These are phyloP conservation scores for Cavia porcellus DNA, from an alignment of 2,113 vertebrate genomes.

Conservation along the genomic window DNA sequence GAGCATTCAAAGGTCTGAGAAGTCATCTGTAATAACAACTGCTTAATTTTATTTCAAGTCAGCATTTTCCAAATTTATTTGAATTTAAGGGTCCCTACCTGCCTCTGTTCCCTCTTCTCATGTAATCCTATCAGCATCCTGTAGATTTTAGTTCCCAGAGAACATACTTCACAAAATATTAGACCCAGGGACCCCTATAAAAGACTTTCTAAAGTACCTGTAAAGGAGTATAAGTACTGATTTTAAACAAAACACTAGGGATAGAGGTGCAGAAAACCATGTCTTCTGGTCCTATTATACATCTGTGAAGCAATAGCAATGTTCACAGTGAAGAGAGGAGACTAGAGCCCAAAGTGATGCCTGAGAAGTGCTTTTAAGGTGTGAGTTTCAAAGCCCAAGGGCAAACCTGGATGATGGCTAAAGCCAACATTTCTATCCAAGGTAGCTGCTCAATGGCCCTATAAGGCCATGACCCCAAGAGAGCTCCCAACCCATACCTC, in stretches of 20 bases:
- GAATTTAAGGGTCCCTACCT: not conserved
- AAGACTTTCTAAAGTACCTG: not conserved
- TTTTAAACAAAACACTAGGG: not conserved
- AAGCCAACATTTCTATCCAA: not conserved
- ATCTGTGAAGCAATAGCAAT: not conserved
- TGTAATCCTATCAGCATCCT: not conserved
- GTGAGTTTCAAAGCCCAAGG: not conserved
- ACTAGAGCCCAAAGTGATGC: not conserved
- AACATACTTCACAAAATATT: not conserved
- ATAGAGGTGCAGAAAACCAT: not conserved
- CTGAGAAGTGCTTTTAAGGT: not conserved
- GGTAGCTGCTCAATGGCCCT: not conserved
- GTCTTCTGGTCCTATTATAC: not conserved
- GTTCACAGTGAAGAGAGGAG: not conserved
- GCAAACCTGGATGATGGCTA: not conserved
- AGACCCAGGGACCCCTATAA: not conserved
- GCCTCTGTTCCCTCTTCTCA: not conserved
- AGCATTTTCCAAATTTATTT: not conserved
- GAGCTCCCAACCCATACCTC: not conserved
- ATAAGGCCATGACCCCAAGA: not conserved
- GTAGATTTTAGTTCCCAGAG: not conserved
- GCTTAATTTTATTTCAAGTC: not conserved
- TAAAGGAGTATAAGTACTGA: too few species aligned
- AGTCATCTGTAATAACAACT: not conserved
- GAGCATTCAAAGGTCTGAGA: not conserved